Base-by-base conservation (phyloP, 2,888 invertebrate genomes). In the Campoplex nolae region DNA sequence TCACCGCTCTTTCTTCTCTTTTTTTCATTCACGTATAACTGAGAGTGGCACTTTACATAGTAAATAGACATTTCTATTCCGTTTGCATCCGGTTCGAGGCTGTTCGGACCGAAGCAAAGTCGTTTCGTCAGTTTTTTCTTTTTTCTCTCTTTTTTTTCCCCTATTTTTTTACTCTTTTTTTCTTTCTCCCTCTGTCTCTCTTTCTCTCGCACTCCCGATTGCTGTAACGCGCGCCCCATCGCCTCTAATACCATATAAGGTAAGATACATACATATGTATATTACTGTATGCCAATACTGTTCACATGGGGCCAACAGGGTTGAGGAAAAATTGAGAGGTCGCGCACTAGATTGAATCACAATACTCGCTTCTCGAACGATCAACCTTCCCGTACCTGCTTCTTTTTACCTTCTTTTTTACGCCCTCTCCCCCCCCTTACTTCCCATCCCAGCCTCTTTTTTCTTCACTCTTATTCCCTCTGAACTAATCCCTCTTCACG, bases 31-130 rank as follows among this genome's bases (percentile, higher is more conserved):
- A 58, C 74, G 81, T 84, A 86, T 90, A 90, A 89, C 87, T 85
- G 85, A 85, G 84, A 85, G 84, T 85, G 84, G 65, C 78, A 85
- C 84, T 90, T 90, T 89, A 88, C 89, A 88, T 88, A 87, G 90
- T 86, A 91, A 90, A 89, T 87, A 88, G 86, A 88, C 81, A 88
- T 89, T 90, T 89, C 85, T 88, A 90, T 89, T 90, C 88, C 77
- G 78, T 71, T 74, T 82, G 84, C 88, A 89, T 89, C 86, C 86
- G 78, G 78, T 70, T 84, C 82, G 82, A 78, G 87, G 75, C 84
- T 78, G 84, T 75, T 68, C 84, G 84, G 84, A 87, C 82, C 77
- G 82, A 78, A 79, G 75, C 79, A 58, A 86, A 87, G 84, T 87
- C 86, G 84, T 87, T 87, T 81, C 74, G 74, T 74, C 54, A 74